phyloP scores from a whole-genome alignment of 2,797 vertebrate species.

The Coregonus suidteri region DNA sequence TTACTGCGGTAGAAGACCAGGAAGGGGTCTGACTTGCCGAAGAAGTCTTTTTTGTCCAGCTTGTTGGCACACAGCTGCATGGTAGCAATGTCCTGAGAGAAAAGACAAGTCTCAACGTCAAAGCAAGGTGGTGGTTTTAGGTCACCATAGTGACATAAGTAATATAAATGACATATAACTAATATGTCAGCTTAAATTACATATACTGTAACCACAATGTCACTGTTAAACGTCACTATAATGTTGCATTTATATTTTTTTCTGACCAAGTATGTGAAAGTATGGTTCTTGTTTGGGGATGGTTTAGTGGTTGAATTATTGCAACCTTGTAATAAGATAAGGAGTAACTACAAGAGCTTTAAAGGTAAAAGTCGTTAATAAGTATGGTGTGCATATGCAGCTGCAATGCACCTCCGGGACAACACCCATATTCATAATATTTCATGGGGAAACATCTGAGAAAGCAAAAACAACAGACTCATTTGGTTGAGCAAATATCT shows the following conservation, averaged over 20 bases:
- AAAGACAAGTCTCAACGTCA: neutral
- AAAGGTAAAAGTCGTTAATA: neutral
- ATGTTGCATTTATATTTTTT: neutral
- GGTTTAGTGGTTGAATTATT: neutral
- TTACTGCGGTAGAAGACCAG: constrained; percentile 93
- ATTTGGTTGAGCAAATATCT: constrained; percentile 4
- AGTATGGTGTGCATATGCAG: neutral
- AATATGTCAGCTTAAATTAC: too few species aligned
- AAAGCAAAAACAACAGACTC: neutral
- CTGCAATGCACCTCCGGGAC: neutral
- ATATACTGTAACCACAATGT: too few species aligned
- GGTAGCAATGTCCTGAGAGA: constrained; percentile 75
- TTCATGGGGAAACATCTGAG: neutral
- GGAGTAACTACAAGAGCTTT: too few species aligned
- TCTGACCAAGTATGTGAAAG: neutral
- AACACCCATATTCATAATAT: neutral
- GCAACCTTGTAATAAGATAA: too few species aligned
- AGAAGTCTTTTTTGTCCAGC: constrained; percentile 94
- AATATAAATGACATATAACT: too few species aligned
- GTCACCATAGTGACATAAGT: too few species aligned
- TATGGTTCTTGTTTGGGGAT: neutral
- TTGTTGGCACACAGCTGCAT: constrained; percentile 96
- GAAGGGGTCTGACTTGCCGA: constrained; percentile 92
- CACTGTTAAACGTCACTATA: too few species aligned
- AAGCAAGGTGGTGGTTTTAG: neutral